Evolutionary conservation across 2,888 invertebrate genomes (phyloP).

Genomic region (Cephus rjabovi): DNA sequence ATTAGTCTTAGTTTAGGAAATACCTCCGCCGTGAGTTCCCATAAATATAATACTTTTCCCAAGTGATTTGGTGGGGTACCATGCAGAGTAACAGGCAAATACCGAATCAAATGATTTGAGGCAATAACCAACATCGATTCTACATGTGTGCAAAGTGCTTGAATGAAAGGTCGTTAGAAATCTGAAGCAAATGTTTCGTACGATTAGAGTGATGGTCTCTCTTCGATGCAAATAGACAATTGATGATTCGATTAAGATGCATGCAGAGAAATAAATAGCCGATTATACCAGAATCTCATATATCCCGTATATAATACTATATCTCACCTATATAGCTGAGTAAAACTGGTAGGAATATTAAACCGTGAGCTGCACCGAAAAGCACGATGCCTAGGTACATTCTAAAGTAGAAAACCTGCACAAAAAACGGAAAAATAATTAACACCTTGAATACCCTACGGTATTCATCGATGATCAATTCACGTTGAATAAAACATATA

Average conservation of each 20-base stretch:
- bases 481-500: too few species aligned
- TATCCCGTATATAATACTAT: not conserved
- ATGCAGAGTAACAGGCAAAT: not conserved
- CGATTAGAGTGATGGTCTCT: not conserved
- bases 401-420: constrained; percentile 91
- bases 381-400: constrained; percentile 98
- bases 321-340: constrained; percentile 94
- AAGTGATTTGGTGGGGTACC: not conserved
- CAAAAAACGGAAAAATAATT: constrained; percentile 17
- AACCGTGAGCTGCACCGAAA: constrained; percentile 96
- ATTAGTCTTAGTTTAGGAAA: not conserved
- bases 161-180: not conserved
- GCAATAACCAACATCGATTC: not conserved
- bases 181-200: not conserved
- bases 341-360: constrained; percentile 96
- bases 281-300: not conserved
- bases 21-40: not conserved
- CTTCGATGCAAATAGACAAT: not conserved
- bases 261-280: not conserved
- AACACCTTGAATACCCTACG: too few species aligned
- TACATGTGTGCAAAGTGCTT: not conserved
- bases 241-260: not conserved
- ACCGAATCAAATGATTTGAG: not conserved
- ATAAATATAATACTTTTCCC: not conserved
- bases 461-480: too few species aligned